Percentiles rank a stretch among this genome's conserved stretches.
These are phyloP conservation scores for Chrysopa pallens DNA, from an alignment of 1,140 invertebrate species.

Conservation along the genomic window DNA sequence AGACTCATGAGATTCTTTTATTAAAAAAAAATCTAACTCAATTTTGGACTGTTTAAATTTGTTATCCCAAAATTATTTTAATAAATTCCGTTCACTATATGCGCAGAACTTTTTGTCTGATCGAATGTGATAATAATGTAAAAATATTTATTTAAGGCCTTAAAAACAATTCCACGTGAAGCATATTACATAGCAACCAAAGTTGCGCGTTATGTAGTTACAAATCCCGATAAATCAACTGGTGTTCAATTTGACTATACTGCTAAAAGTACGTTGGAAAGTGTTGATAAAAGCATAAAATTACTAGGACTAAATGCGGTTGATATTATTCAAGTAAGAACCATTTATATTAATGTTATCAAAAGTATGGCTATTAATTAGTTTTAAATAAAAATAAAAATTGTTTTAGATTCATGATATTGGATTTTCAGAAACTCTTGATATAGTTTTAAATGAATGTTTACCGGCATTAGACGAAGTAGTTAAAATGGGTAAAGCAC, in stretches of 20 bases:
- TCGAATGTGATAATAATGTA: no score
- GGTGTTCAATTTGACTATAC: conserved; percentile 78
- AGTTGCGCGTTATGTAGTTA: conserved; percentile 63
- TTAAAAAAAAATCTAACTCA: no score
- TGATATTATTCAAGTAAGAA: conserved; percentile 67
- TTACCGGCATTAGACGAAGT: conserved; percentile 59
- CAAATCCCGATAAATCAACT: conserved; percentile 19
- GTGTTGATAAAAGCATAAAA: conserved; percentile 61
- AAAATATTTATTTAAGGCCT: conserved; percentile 33
- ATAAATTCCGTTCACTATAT: no score
- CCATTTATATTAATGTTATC: no score
- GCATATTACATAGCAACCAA: conserved; percentile 89
- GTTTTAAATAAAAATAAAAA: no score
- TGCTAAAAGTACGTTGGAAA: conserved; percentile 46
- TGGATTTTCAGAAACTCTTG: conserved; percentile 62
- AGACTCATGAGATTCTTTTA: no score
- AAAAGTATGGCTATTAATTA: no score
- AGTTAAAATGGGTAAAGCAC: conserved; percentile 57
- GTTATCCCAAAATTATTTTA: no score
- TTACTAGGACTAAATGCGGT: conserved; percentile 66
- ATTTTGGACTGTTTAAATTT: no score
- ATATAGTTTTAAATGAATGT: conserved; percentile 70
- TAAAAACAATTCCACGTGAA: conserved; percentile 57
- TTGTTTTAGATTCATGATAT: conserved; percentile 66
- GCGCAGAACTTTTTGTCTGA: no score